Evolutionary conservation across 1,140 invertebrate species (phyloP).

Genomic region (Atta cephalotes): DNA sequence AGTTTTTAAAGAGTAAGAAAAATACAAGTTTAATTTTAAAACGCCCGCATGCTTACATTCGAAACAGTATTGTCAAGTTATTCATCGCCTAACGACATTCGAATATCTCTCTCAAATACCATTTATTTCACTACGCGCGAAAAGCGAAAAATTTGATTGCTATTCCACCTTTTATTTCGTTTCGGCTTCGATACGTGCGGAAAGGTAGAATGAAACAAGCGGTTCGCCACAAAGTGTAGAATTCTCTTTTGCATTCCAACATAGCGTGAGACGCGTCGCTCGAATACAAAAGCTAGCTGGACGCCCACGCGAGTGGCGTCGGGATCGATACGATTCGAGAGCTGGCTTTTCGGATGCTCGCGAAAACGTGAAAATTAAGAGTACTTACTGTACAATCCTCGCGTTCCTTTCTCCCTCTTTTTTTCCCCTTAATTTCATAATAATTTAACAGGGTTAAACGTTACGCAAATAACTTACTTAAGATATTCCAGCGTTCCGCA

Average conservation of each 20-base stretch:
- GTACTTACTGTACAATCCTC: background rate
- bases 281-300: constrained; percentile 50
- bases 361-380: constrained; percentile 63
- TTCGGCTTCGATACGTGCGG: background rate
- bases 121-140: constrained; percentile 24
- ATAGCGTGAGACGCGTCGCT: constrained; percentile 22
- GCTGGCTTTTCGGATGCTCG: background rate
- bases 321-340: constrained; percentile 48
- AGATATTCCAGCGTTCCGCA: background rate
- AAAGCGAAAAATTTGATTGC: constrained; percentile 55
- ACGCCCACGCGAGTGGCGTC: background rate
- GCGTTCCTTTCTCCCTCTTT: background rate
- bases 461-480: constrained; percentile 17
- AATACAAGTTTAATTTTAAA: background rate
- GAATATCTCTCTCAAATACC: constrained; percentile 7
- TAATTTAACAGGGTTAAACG: constrained; percentile 26
- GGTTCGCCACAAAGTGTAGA: constrained; percentile 46
- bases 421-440: background rate
- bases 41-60: background rate
- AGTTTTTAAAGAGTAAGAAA: background rate
- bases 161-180: constrained; percentile 32
- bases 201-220: constrained; percentile 45
- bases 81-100: constrained; percentile 17
- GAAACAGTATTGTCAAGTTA: background rate
- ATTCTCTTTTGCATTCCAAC: constrained; percentile 63